Percentiles rank a stretch among this genome's conserved stretches.
phyloP scores from a whole-genome alignment of 2,113 vertebrate species.

The Jacana jacana region DNA sequence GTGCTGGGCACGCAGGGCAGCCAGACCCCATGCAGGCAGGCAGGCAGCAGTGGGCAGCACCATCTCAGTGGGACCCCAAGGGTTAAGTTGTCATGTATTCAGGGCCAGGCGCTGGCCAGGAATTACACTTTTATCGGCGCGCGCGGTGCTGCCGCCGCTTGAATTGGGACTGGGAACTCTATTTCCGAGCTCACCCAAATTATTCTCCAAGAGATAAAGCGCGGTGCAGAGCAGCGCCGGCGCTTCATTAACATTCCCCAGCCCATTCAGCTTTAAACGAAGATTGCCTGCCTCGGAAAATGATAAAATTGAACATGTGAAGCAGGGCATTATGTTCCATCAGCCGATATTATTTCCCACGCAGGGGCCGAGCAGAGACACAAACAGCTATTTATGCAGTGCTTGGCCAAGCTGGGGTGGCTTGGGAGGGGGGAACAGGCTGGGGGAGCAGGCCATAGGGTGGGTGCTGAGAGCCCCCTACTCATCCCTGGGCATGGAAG shows the following conservation, averaged over 20 bases:
- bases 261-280: conserved; percentile 69
- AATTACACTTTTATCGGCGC: conserved; percentile 70
- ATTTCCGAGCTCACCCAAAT: conserved; percentile 70
- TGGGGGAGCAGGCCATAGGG: accelerated
- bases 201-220: conserved; percentile 69
- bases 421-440: background rate
- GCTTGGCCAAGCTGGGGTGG: background rate
- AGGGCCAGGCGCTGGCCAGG: conserved; percentile 42
- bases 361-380: conserved; percentile 50
- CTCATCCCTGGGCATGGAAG: background rate
- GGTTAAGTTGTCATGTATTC: conserved; percentile 65
- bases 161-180: conserved; percentile 71
- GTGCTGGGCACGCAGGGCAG: background rate
- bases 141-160: conserved; percentile 45
- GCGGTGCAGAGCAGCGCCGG: conserved; percentile 52
- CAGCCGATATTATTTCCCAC: conserved; percentile 66
- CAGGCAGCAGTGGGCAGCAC: background rate
- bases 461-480: background rate
- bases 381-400: conserved; percentile 65
- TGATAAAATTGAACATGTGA: conserved; percentile 72
- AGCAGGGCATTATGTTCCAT: conserved; percentile 68
- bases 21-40: background rate
- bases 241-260: conserved; percentile 69
- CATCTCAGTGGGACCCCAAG: background rate
- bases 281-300: conserved; percentile 67